Conservation (phyloP, 2,113 vertebrate genomes). For the Limanda limanda region DNA sequence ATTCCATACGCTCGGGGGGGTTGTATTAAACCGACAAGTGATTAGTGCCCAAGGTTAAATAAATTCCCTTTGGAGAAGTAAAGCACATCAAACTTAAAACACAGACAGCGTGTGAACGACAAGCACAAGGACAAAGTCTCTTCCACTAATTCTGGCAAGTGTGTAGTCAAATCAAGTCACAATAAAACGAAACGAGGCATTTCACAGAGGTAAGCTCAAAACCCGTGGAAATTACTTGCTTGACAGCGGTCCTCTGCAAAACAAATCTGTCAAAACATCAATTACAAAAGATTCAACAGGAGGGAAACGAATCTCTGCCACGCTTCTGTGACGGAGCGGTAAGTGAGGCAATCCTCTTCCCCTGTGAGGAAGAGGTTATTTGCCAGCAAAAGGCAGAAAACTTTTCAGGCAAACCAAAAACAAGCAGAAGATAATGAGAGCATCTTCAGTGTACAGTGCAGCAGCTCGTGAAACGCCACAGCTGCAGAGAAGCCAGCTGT, state of each 20-base stretch:
- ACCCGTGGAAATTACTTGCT: constrained; percentile 36
- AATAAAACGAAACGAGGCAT: constrained; percentile 41
- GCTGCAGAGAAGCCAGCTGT: constrained; percentile 51
- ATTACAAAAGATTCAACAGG: constrained; percentile 37
- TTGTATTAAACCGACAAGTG: constrained; percentile 35
- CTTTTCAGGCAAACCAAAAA: constrained; percentile 36
- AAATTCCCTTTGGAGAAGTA: constrained; percentile 56
- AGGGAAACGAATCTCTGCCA: constrained; percentile 3
- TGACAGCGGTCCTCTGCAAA: constrained; percentile 26
- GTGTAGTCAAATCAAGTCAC: constrained; percentile 43
- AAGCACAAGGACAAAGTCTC: constrained; percentile 27
- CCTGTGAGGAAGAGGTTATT: constrained; percentile 6
- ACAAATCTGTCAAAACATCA: constrained; percentile 48
- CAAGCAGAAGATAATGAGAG: constrained; percentile 20
- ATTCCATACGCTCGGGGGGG: constrained; percentile 13
- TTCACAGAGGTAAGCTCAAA: constrained; percentile 29
- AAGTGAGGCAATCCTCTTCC: constrained; percentile 8
- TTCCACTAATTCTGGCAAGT: constrained; percentile 38
- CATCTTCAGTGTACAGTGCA: constrained; percentile 22
- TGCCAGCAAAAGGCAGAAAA: constrained; percentile 36
- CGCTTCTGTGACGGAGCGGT: constrained; percentile 5
- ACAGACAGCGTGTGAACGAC: constrained; percentile 14
- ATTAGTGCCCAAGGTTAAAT: constrained; percentile 49
- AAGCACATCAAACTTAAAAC: constrained; percentile 46
- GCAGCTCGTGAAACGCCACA: constrained; percentile 44